A percentile compares a stretch with the other conserved stretches of the same genome.
Evolutionary conservation across 1,140 invertebrate species (phyloP).

Genomic region (Drosophila setifemur): DNA sequence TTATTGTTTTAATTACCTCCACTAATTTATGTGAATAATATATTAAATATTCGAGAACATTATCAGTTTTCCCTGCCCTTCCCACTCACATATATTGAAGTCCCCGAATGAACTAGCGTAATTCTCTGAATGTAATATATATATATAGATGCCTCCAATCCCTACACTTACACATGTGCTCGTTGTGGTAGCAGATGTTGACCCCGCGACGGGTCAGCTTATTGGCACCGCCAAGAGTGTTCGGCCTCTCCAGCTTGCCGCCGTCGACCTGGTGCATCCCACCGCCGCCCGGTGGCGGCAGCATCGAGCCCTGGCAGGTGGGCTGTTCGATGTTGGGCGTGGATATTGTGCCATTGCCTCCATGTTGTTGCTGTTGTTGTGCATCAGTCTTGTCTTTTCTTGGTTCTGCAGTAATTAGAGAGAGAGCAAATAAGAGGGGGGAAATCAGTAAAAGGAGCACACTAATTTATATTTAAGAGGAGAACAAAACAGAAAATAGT

Average conservation of each 20-base stretch:
- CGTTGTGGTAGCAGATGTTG: constrained; percentile 88
- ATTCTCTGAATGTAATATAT: too few species aligned
- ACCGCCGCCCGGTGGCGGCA: constrained; percentile 81
- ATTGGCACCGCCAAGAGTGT: constrained; percentile 88
- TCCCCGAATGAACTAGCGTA: too few species aligned
- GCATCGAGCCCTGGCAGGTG: constrained; percentile 82
- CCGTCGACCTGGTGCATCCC: constrained; percentile 76
- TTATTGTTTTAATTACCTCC: too few species aligned
- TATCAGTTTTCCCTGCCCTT: too few species aligned
- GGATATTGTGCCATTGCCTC: constrained; percentile 85
- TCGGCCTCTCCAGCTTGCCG: constrained; percentile 88
- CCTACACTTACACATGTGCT: constrained; percentile 85
- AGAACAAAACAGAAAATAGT: constrained; percentile 12
- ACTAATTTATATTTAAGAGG: constrained; percentile 60
- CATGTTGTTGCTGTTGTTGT: constrained; percentile 84
- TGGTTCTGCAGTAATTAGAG: constrained; percentile 88
- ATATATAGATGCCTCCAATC: too few species aligned
- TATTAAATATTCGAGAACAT: too few species aligned
- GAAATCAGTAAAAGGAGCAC: constrained; percentile 40
- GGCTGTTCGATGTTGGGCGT: constrained; percentile 85
- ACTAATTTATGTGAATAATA: too few species aligned
- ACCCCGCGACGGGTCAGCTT: constrained; percentile 87
- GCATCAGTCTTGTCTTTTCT: constrained; percentile 95
- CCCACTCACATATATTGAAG: too few species aligned
- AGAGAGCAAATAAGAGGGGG: constrained; percentile 18